Evolutionary conservation across 2,888 invertebrate genomes (phyloP).

Genomic region (Amaurobius ferox): DNA sequence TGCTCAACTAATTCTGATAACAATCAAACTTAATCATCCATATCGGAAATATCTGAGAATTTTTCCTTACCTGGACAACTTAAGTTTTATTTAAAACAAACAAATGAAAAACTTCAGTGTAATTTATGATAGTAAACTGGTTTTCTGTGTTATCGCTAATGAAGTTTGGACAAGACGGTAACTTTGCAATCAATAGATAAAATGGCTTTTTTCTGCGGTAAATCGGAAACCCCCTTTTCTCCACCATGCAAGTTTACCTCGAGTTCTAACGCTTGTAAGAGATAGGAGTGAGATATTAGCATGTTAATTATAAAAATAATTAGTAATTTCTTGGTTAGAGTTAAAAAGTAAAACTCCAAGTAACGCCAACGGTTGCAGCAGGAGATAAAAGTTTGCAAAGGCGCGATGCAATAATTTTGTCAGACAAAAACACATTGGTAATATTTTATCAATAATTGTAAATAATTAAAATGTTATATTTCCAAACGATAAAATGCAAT

Average conservation of each 20-base stretch:
- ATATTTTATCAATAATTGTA: too few species aligned
- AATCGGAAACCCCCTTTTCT: not conserved
- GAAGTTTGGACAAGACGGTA: conserved; percentile 17
- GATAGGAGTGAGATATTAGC: too few species aligned
- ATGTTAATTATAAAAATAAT: too few species aligned
- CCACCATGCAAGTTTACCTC: not conserved
- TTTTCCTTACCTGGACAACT: not conserved
- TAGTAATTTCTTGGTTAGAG: too few species aligned
- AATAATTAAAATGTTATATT: too few species aligned
- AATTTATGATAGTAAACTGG: conserved; percentile 39
- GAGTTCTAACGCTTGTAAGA: too few species aligned
- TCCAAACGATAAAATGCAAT: too few species aligned
- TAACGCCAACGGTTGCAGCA: too few species aligned
- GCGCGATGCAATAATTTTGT: too few species aligned
- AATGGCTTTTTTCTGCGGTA: not conserved
- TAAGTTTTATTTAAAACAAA: conserved; percentile 10
- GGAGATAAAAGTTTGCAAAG: too few species aligned
- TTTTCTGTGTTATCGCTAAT: conserved; percentile 20
- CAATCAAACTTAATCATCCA: conserved; percentile 22
- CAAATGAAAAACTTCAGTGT: conserved; percentile 4
- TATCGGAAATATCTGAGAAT: conserved; percentile 28
- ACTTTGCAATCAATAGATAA: conserved; percentile 27
- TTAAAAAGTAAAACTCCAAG: too few species aligned
- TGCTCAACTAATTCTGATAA: conserved; percentile 38
- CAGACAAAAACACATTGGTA: too few species aligned